Conservation (phyloP, 2,888 invertebrate species). For the Cecidostiba fungosa region DNA sequence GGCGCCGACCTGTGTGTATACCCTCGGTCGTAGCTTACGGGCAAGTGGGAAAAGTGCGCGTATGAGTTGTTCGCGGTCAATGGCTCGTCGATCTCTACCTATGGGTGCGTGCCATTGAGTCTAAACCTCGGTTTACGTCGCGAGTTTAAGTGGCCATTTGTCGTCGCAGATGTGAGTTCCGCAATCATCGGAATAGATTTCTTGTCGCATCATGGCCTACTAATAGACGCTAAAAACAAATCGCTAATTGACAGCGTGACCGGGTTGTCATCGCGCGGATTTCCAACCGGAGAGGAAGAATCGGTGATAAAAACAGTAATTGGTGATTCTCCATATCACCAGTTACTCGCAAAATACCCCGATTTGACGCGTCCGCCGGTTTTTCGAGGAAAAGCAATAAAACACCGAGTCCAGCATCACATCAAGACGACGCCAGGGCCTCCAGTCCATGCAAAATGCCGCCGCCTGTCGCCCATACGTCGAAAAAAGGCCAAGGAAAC, state of each 20-base stretch:
- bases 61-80: constrained; percentile 17
- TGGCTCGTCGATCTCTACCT: neutral
- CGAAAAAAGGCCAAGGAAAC: neutral
- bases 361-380: constrained; percentile 15
- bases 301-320: neutral
- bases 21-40: neutral
- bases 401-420: neutral
- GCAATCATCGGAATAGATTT: constrained; percentile 75
- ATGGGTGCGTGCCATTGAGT: constrained; percentile 43
- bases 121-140: constrained; percentile 70
- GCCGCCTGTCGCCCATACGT: neutral
- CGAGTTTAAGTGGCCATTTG: constrained; percentile 71
- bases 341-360: constrained; percentile 29
- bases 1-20: neutral
- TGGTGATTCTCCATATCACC: neutral
- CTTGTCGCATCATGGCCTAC: constrained; percentile 69
- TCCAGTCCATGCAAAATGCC: neutral
- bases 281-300: neutral
- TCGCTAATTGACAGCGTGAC: constrained; percentile 56
- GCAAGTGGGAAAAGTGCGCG: neutral
- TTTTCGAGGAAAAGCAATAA: neutral
- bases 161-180: constrained; percentile 71
- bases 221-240: constrained; percentile 68
- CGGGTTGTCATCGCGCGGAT: neutral
- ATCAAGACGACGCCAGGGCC: neutral